Base-by-base conservation (phyloP, 1,140 invertebrate genomes). In the Danaus plexippus region DNA sequence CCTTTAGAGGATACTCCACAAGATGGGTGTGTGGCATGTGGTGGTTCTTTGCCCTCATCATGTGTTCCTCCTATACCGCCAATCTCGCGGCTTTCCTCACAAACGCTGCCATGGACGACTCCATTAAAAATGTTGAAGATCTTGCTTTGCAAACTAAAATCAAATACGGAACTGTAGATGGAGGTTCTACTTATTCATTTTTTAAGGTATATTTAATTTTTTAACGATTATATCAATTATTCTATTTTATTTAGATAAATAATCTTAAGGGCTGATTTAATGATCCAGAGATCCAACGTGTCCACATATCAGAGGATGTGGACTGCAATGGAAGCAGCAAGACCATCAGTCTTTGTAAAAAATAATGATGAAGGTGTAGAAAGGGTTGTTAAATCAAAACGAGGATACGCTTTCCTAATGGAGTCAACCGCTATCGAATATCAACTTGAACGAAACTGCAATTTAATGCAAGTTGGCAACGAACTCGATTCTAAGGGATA, bases 21-120 rank as follows among this genome's bases (percentile, higher is more conserved):
- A 87, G 95, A 10, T 92, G 95, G 84, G 90, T 94, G 0, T 92
- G 93, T 9, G 93, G 92, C 0, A 95, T 95, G 79, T 98, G 97
- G 96, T 98, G 95, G 95, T 96, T 98, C 68, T 98, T 97, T 70
- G 94, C 94, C 0, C 88, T 98, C 1, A 98, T 98, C 60, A 96
- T 98, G 89, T 95, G 96, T 18, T 95, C 96, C 0, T 97, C 95
- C 0, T 98, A 98, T 71, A 98, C 97, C 0, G 97, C 97, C 7
- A 98, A 98, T 80, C 87, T 98, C 52, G 96, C 97, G 12, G 97
- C 97, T 9, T 98, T 98, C 77, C 83, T 98, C 1, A 98, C 97
- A 0, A 93, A 93, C 46, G 94, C 94, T 22, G 90, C 94, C 47
- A 93, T 97, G 91, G 93, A 95, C 12, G 91, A 92, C 22, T 93